Evolutionary conservation across 2,113 vertebrate species (phyloP).

Genomic region (Choloepus hoffmanni): DNA sequence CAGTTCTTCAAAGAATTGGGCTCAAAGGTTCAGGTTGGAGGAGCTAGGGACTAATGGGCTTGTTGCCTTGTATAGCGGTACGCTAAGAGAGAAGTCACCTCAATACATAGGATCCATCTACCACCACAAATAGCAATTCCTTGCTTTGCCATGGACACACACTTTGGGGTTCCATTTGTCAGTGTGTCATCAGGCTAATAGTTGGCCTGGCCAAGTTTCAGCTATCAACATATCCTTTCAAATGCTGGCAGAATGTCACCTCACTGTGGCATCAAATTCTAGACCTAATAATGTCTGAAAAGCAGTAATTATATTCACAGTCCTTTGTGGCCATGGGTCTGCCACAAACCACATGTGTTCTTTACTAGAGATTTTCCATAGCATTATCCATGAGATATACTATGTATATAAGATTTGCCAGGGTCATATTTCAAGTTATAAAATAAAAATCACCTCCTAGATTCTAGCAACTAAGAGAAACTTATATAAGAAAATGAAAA

Average conservation of each 20-base stretch:
- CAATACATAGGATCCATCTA: background rate
- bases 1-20: background rate
- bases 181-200: background rate
- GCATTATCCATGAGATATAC: background rate
- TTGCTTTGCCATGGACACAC: background rate
- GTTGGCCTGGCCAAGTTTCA: background rate
- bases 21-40: background rate
- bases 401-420: background rate
- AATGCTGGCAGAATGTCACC: background rate
- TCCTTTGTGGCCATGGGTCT: background rate
- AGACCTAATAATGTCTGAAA: conserved; percentile 7
- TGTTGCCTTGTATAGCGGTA: background rate
- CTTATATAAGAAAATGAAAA: conserved; percentile 12
- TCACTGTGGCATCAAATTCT: background rate
- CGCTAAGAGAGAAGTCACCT: background rate
- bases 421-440: background rate
- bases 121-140: background rate
- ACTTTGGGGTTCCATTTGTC: background rate
- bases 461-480: background rate
- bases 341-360: background rate
- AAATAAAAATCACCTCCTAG: conserved; percentile 1
- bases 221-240: background rate
- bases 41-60: background rate
- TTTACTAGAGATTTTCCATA: background rate
- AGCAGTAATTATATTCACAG: background rate